Evolutionary conservation across 2,113 vertebrate species (phyloP).

Genomic region (Myrmecobius fasciatus): DNA sequence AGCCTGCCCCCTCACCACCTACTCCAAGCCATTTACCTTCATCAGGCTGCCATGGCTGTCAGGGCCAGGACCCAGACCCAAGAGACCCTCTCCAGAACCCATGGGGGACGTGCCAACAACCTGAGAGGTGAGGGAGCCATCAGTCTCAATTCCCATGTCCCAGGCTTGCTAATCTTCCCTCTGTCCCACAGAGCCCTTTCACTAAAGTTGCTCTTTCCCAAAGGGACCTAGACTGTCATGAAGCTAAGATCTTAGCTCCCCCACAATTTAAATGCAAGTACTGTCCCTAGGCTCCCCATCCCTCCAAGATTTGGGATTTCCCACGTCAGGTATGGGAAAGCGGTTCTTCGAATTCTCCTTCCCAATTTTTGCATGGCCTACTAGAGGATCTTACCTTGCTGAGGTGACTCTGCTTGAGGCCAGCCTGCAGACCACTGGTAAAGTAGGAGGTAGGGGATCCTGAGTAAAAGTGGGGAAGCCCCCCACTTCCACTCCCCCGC

Average conservation of each 20-base stretch:
- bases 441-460: slow-evolving; percentile 89
- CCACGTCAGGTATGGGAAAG: background rate
- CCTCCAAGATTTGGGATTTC: too few species aligned
- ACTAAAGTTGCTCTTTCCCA: background rate
- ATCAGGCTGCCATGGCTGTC: slow-evolving; percentile 84
- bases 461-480: slow-evolving; percentile 82
- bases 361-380: background rate
- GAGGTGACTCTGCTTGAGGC: slow-evolving; percentile 86
- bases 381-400: slow-evolving; percentile 85
- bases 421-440: slow-evolving; percentile 86
- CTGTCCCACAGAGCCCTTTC: background rate
- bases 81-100: slow-evolving; percentile 79
- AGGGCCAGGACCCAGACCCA: slow-evolving; percentile 80
- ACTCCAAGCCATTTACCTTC: slow-evolving; percentile 83
- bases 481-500: slow-evolving; percentile 68
- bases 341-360: background rate
- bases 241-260: background rate
- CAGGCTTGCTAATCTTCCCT: background rate
- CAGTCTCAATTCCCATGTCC: background rate
- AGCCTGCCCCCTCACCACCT: background rate
- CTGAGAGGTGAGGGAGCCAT: slow-evolving; percentile 75
- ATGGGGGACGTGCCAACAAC: slow-evolving; percentile 89
- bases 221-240: background rate
- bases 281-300: background rate
- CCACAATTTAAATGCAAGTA: background rate